Evolutionary conservation across 2,797 vertebrate genomes (phyloP), one percentile per base, ranked within the genome.

Genomic region (Sebastes matsubarae): DNA sequence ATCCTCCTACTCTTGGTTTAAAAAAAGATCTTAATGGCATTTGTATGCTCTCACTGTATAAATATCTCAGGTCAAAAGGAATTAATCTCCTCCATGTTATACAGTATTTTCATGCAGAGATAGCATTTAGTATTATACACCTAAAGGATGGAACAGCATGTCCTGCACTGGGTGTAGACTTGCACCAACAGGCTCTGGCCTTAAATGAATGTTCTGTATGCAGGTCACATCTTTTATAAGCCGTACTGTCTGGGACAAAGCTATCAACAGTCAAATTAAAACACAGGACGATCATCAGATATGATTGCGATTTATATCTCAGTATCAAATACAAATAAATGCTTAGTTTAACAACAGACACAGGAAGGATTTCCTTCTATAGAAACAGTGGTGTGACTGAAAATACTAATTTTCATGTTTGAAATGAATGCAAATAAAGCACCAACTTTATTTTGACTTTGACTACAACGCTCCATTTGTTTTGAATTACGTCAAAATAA

Each of bases 231-330:
- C 4, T 79, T 50, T 57, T 7, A 20, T 58, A 58, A 69, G 79
- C 68, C 2, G 10, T n/a, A 52, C 34, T 24, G 54, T 82, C 60
- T 74, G 22, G 74, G 50, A 61, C n/a, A 10, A 77, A 59, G 57
- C 73, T 58, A 34, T 57, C 36, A 58, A 60, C 46, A 57, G 34
- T 66, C 30, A 59, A 72, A 78, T 81, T 54, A 72, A 81, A 71
- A 63, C 11, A 65, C 27, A 54, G 16, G 58, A 36, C 3, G 8
- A 46, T 36, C 32, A 72, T 75, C 55, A 79, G 34, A 80, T 52
- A 55, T 72, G 24, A 74, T 42, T 52, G 20, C 12, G 12, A 20
- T 70, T 74, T 34, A 60, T 54, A 29, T 36, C 25, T 74, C 14
- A 16, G 24, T 16, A 25, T 32, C 32, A 66, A 65, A 66, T 58